Base-by-base conservation (phyloP, 2,113 vertebrate genomes). In the Laticauda colubrina region DNA sequence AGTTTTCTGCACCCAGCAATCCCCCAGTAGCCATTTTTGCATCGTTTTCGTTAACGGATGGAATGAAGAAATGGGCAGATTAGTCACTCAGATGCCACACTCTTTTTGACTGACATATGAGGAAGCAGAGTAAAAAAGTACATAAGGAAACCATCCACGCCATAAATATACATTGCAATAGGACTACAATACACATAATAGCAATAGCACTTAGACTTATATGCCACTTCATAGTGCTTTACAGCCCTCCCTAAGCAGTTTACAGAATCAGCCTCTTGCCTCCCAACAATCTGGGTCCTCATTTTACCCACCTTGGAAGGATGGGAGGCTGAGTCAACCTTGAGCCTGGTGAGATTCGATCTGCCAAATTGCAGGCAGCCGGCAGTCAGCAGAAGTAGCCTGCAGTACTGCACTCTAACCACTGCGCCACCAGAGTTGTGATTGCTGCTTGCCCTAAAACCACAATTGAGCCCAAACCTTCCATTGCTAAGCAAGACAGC, bases 1-100 rank as follows among this genome's bases (percentile, higher is more conserved):
- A 99, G 97, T 98, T 98, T 96, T 98, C 97, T 95, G 98, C 97
- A 98, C 98, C 98, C 95, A 96, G 97, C 89, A 98, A 97, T 97
- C 98, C 97, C 96, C 99, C 96, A 95, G 98, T 96, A 94, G 98
- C 99, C 99, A 99, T 99, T 97, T 99, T 99, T 98, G 99, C 98
- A 97, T 99, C 98, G 98, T 98, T 98, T 34, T 43, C 8, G 34
- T 81, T 81, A 39, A 3, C 34, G 3, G 2, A 89, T 64, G 87
- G 93, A 91, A 53, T 51, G 23, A 87, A 93, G 89, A 6, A 1
- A 39, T 39, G 18, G 18, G 18, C 34, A 34, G 26, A 29, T 29
- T 6, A 29, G 86, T 24, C 56, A 6, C 54, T 11, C 89, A 3
- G 29, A 11, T 7, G 45, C 45, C 26, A 53, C 29, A 14, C 11